Evolutionary conservation across 2,113 vertebrate species (phyloP), one percentile per base, ranked within the genome.

Genomic region (Neotragus pygmaeus): DNA sequence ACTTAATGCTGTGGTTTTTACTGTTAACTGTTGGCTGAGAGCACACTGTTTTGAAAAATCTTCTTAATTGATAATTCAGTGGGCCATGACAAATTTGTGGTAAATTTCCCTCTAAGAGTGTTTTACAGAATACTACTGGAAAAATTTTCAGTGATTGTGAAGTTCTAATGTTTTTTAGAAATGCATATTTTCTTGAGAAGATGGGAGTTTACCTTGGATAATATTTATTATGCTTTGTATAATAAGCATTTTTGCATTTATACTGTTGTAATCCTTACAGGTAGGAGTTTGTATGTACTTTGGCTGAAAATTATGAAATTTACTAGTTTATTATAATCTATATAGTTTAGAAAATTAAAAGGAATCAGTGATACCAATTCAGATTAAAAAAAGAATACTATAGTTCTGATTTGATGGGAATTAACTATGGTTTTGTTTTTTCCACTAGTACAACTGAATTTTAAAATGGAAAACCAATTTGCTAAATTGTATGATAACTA

Each of bases 301-400:
- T 92, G 60, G 28, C 28, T 86, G n/a, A 97, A 89, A 96, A 95
- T 78, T 33, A 77, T 88, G 62, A 95, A 19, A 90, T 91, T 96
- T 96, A 95, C 58, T 96, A 62, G 25, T 90, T 97, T 88, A 95
- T 19, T 87, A 87, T 91, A 88, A 95, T 84, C 94, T 89, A 88
- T 88, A 33, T 92, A 90, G 70, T 86, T 97, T 94, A 88, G 81
- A 91, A 97, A 96, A 95, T 95, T 43, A 93, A 96, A 97, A 96
- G 14, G 27, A 86, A 77, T 93, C 58, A 47, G 10, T 87, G 36
- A 88, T 96, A 92, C 6, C 70, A 87, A 91, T 94, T 90, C 43
- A 87, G 16, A 55, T 58, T 84, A 49, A 30, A 6, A 57, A 75
- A 87, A 75, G 23, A 84, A 94, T 81, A 70, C 14, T 47, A 17